Evolutionary conservation across 2,888 invertebrate species (phyloP).

Genomic region (Arrhopalites spinosus): DNA sequence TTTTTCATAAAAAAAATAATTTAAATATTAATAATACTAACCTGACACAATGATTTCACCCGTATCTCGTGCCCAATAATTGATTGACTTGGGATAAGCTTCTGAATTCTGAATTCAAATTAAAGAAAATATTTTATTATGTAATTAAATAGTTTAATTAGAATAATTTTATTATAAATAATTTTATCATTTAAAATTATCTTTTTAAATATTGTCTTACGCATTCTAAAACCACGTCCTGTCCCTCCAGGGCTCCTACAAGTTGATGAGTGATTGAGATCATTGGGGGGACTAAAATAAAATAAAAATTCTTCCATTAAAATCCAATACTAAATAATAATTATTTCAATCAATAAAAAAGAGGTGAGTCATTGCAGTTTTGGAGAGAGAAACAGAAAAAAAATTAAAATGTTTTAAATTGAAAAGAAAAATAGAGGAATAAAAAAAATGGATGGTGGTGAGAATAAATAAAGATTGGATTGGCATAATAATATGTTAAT

Average conservation of each 20-base stretch:
- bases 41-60: slow-evolving; percentile 77
- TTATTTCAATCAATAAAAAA: background rate
- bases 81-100: slow-evolving; percentile 83
- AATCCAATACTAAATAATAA: background rate
- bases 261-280: slow-evolving; percentile 82
- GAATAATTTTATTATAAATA: too few relatives aligned
- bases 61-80: slow-evolving; percentile 79
- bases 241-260: slow-evolving; percentile 77
- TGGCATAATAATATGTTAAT: background rate
- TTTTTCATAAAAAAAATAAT: background rate
- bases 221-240: slow-evolving; percentile 77
- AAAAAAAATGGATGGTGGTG: background rate
- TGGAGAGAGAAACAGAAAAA: background rate
- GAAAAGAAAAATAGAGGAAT: background rate
- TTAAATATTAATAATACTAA: slow-evolving; percentile 57
- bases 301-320: background rate
- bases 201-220: too few relatives aligned
- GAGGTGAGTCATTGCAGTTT: background rate
- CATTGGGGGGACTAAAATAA: slow-evolving; percentile 78
- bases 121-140: too few relatives aligned
- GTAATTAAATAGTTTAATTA: too few relatives aligned
- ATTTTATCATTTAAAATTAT: too few relatives aligned
- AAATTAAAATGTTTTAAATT: background rate
- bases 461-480: slow-evolving; percentile 5
- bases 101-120: slow-evolving; percentile 66